Base-by-base conservation (phyloP, 2,888 invertebrate genomes). In the Stenodera caucasica region DNA sequence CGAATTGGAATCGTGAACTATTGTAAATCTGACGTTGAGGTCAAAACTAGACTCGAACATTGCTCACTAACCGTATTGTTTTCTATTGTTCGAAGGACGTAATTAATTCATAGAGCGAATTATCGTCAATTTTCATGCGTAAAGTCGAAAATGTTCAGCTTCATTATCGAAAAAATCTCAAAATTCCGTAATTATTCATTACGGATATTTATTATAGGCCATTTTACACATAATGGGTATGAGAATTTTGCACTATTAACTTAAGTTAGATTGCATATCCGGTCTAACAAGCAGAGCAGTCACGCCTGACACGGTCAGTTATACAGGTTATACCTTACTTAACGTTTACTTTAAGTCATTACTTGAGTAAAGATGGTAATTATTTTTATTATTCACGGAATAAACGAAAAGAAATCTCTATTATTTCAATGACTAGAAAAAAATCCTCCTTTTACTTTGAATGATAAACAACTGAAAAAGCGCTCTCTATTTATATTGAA, bases 231-330 rank as follows among this genome's bases (percentile, higher is more conserved):
- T 45, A 45, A 45, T 45, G 15, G 15, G 1, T 45, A 45, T 45
- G 45, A 45, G 45, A 45, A 45, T 45, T 65, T 66, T 67, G 67
- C 56, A 58, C 59, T 57, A 63, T 54, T 64, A 63, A 63, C 45
- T 63, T 61, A 64, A 64, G 56, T 65, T 70, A 74, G 74, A 76
- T 75, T 76, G 75, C 72, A 75, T 76, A 77, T 76, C 76, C 76
- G 75, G 75, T 76, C 75, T 75, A 74, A 72, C 75, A 74, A 73
- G 65, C 72, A 70, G 74, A 72, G 73, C 74, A 72, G 73, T 76
- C 76, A 76, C 75, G 76, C 75, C 72, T 77, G 76, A 75, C 75
- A 75, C 77, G 75, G 76, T 75, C 75, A 76, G 71, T 76, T 75
- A 76, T 76, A 70, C 75, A 77, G 77, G 76, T 75, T 76, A n/a